Base-by-base conservation (phyloP, 1,140 invertebrate species). In the Centruroides vittatus region DNA sequence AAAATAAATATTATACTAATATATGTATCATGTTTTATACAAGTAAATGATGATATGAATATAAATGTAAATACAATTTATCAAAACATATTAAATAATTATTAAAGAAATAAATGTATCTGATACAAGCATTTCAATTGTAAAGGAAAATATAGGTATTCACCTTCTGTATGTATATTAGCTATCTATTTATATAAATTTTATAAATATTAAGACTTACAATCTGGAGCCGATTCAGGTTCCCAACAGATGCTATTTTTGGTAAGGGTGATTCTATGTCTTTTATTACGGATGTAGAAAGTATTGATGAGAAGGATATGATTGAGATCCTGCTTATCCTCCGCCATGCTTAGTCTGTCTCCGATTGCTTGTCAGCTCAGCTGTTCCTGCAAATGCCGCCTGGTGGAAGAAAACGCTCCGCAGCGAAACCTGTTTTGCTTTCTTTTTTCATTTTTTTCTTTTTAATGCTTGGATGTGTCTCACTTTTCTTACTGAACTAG, bases 241-340 rank as follows among this genome's bases (percentile, higher is more conserved):
- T 59, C 57, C 57, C 57, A 62, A 5, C 48, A 59, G 13, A 62
- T 49, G n/a, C 12, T 50, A 12, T 47, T 48, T 35, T 50, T 62
- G 0, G 57, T 59, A 5, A 62, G 48, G n/a, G 46, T 55, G 35
- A 62, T 7, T 35, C 36, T 35, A 51, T 56, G 50, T 23, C 61
- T 50, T 12, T 54, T 36, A 13, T 35, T 55, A 11, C 55, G 47
- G 10, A 36, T 47, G 5, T 51, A 34, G 47, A 61, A 61, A 47
- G 48, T 54, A 7, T 50, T 57, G 35, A 50, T 61, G 4, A 61
- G 34, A 49, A 61, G 36, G 35, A 58, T 54, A 61, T 48, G 51
- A 13, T 58, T 34, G 5, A 54, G 47, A 41, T 41, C 41, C 41
- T 35, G 35, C 52, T 59, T 7, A 13, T 41, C 34, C 9, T 46